These are phyloP conservation scores for Anoura caudifer DNA, from an alignment of 2,113 vertebrate genomes.

Conservation along the genomic window DNA sequence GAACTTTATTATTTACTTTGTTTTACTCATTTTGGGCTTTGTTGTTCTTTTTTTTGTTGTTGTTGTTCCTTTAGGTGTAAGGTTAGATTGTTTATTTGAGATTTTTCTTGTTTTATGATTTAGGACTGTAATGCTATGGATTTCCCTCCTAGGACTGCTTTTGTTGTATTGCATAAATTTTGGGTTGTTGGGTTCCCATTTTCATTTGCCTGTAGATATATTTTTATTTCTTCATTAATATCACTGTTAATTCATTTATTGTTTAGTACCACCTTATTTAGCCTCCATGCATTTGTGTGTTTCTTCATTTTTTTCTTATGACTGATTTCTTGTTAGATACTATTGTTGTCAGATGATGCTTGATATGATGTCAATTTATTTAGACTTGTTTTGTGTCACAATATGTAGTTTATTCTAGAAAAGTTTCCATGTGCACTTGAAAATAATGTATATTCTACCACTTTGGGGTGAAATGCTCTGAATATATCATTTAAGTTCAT, in stretches of 20 bases:
- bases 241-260: neutral
- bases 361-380: neutral
- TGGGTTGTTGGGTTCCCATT: neutral
- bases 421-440: neutral
- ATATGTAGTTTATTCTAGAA: neutral
- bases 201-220: neutral
- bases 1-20: neutral
- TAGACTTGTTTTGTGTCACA: neutral
- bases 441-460: too few species aligned
- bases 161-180: neutral
- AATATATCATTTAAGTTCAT: too few species aligned
- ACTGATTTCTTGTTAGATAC: neutral
- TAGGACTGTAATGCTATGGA: neutral
- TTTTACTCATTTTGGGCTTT: neutral
- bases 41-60: neutral
- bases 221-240: neutral
- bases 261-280: too few species aligned
- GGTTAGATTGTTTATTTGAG: neutral
- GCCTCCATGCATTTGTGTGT: neutral
- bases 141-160: neutral
- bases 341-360: neutral
- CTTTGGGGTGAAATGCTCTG: too few species aligned
- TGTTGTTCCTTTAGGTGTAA: neutral
- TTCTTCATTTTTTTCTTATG: neutral
- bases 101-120: neutral